Conservation (phyloP, 2,797 vertebrate species). For the Coccyzus lansbergi region DNA sequence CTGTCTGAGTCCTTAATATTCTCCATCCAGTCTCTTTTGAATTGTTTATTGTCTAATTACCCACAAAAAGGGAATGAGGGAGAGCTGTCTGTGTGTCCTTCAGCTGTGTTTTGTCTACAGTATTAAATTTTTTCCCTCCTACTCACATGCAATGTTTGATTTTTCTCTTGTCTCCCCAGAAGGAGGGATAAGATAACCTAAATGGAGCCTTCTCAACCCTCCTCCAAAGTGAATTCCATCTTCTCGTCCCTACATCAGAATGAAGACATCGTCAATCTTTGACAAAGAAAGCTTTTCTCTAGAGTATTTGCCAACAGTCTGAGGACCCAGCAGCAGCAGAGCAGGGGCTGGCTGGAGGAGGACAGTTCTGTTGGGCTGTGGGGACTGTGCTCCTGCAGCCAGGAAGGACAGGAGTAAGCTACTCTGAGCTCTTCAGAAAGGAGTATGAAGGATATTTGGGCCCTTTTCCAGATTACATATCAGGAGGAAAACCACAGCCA, state of each 20-base stretch:
- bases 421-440: neutral
- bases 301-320: neutral
- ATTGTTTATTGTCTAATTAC: neutral
- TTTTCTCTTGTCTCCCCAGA: neutral
- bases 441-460: neutral
- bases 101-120: neutral
- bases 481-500: neutral
- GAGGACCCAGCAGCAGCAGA: fast-evolving
- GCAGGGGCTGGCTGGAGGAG: neutral
- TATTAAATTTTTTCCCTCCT: neutral
- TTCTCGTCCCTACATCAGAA: neutral
- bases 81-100: neutral
- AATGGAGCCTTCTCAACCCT: neutral
- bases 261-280: neutral
- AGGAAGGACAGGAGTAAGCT: fast-evolving
- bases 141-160: neutral
- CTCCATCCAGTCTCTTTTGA: neutral
- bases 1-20: neutral
- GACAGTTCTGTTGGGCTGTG: neutral
- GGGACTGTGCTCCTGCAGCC: neutral
- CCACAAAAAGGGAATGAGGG: neutral
- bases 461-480: neutral
- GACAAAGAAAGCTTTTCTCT: conserved; percentile 25
- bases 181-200: neutral
- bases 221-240: neutral